Evolutionary conservation across 2,797 vertebrate genomes (phyloP), one percentile per base, ranked within the genome.

Genomic region (Phalloptychus januarius): DNA sequence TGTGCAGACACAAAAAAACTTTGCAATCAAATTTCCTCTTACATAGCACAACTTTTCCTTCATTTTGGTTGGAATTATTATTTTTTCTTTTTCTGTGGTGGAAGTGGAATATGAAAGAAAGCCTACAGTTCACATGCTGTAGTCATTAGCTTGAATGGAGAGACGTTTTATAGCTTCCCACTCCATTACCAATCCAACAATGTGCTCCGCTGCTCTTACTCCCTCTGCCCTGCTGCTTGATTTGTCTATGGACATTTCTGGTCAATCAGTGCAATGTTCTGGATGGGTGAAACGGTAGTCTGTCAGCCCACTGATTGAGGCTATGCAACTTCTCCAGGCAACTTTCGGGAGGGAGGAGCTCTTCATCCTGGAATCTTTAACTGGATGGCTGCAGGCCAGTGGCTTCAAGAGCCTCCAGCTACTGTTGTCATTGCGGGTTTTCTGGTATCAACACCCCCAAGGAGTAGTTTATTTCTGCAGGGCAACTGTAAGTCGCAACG

Each of bases 111-210:
- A 63, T 54, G 7, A 75, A 16, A 63, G 56, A 25, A 79, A 42
- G 71, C 79, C 79, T 85, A 52, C 71, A 80, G 85, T 85, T 73
- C 33, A 80, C 91, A 92, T 90, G 89, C 79, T 93, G 88, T 86
- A 92, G 83, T 87, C 90, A 92, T 94, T 93, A 93, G 78, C 84
- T 88, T 86, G 75, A 92, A 90, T 83, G 89, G 88, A 86, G 77
- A 81, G 75, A 74, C 88, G 78, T 81, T 92, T 93, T 94, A 93
- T 91, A 91, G 87, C 91, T 85, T 90, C 87, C 83, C 85, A 90
- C 87, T 92, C 48, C 40, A 89, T 90, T 91, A 90, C 92, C 92
- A 92, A 86, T 93, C 91, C 90, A 92, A 89, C 89, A 89, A 87
- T 88, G 88, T 76, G 87, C 87, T 90, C 81, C 52, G 65, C 79